A percentile compares a stretch with the other conserved stretches of the same genome.
phyloP scores from a whole-genome alignment of 2,113 vertebrate genomes.

The Syngnathus typhle region DNA sequence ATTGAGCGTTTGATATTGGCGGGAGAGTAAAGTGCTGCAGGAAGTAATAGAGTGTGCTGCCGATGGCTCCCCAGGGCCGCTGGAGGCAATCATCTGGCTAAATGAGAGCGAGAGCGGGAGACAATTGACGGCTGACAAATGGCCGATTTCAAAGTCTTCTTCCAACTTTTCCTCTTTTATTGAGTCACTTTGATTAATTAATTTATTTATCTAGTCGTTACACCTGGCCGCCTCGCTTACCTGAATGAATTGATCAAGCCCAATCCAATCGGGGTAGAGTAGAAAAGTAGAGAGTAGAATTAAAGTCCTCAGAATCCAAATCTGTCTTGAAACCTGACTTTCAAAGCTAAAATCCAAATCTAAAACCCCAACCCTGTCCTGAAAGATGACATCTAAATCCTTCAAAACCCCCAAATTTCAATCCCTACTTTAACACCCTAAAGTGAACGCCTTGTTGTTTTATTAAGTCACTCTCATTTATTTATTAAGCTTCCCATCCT shows the following conservation, averaged over 20 bases:
- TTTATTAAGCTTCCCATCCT: background rate
- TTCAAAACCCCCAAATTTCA: background rate
- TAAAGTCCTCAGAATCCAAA: background rate
- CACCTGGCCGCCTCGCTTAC: background rate
- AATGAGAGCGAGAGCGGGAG: conserved; percentile 57
- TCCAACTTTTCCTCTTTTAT: conserved; percentile 47
- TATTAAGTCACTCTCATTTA: background rate
- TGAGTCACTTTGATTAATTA: conserved; percentile 22
- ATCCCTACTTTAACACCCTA: background rate
- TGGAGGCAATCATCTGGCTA: conserved; percentile 69
- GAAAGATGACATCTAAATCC: background rate
- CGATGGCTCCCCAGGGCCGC: conserved; percentile 61
- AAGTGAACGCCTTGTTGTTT: background rate
- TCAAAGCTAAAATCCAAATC: background rate
- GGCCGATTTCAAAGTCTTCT: conserved; percentile 59
- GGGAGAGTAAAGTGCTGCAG: conserved; percentile 69
- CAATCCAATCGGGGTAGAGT: background rate
- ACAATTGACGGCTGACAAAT: conserved; percentile 62
- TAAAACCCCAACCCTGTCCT: background rate
- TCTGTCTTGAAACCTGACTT: background rate
- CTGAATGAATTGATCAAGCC: background rate
- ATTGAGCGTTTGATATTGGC: conserved; percentile 69
- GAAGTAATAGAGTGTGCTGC: conserved; percentile 70
- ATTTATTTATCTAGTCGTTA: background rate
- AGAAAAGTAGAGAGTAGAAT: too few species aligned